These are phyloP conservation scores for Atta texana DNA, from an alignment of 1,140 invertebrate species.

Conservation along the genomic window DNA sequence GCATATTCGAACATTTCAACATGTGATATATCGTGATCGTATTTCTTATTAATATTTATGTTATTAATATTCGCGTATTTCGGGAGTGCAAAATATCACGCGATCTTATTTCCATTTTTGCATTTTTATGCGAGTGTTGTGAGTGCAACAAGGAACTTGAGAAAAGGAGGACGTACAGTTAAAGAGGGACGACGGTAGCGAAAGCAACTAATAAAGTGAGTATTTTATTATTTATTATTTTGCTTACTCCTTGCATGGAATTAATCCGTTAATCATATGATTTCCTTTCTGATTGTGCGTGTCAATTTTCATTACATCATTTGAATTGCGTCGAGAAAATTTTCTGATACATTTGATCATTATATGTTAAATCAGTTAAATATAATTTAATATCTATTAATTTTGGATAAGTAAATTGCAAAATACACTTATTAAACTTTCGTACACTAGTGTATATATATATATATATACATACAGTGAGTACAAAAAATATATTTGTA, in stretches of 20 bases:
- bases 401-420: not conserved
- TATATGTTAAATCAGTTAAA: not conserved
- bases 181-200: not conserved
- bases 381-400: not conserved
- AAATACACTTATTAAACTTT: not conserved
- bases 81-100: not conserved
- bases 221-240: slow-evolving; percentile 3
- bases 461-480: too few relatives aligned
- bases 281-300: too few relatives aligned
- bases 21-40: not conserved
- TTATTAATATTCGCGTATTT: not conserved
- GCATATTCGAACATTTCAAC: not conserved
- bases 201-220: not conserved
- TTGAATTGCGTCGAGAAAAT: not conserved
- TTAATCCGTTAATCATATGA: not conserved
- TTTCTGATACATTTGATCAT: not conserved
- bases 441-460: not conserved
- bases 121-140: not conserved
- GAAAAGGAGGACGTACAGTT: not conserved
- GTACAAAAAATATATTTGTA: too few relatives aligned
- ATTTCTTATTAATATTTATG: not conserved
- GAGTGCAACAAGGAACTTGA: not conserved
- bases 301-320: not conserved
- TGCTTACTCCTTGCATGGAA: not conserved
- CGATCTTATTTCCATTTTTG: not conserved